A percentile compares a stretch with the other conserved stretches of the same genome.
Evolutionary conservation across 2,888 invertebrate genomes (phyloP).

Genomic region (Mellilla xanthometata): DNA sequence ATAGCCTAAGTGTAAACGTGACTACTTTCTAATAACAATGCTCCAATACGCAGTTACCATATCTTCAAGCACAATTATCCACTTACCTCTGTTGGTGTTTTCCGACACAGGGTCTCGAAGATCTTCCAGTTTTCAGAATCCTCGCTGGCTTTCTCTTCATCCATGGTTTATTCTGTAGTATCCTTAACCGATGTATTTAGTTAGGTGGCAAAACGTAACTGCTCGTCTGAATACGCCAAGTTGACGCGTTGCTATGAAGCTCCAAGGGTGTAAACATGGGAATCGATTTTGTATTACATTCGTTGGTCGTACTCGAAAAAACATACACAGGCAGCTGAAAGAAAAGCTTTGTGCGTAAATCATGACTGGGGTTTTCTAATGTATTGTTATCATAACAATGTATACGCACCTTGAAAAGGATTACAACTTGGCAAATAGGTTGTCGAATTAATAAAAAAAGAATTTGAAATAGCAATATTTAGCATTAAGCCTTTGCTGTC

Average conservation of each 20-base stretch:
- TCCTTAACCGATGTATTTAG: constrained; percentile 1
- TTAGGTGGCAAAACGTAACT: too few species aligned
- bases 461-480: too few species aligned
- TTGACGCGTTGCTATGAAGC: constrained; percentile 42
- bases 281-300: constrained; percentile 36
- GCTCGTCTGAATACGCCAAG: neutral
- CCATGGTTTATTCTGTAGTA: constrained; percentile 43
- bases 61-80: neutral
- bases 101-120: constrained; percentile 86
- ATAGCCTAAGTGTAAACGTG: too few species aligned
- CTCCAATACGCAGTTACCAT: too few species aligned
- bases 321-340: neutral
- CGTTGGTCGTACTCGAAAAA: neutral
- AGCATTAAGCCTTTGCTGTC: too few species aligned
- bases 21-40: too few species aligned
- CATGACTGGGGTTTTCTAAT: neutral
- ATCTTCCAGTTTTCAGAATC: constrained; percentile 87
- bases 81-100: constrained; percentile 78
- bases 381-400: neutral
- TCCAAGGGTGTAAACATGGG: constrained; percentile 39
- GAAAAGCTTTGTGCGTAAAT: neutral
- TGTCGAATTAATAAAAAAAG: too few species aligned
- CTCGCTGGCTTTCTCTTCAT: constrained; percentile 67
- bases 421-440: too few species aligned
- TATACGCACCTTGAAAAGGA: too few species aligned